These are phyloP conservation scores for Phenganax subtilis DNA, from an alignment of 92 coral and sea anemone species.

Conservation along the genomic window DNA sequence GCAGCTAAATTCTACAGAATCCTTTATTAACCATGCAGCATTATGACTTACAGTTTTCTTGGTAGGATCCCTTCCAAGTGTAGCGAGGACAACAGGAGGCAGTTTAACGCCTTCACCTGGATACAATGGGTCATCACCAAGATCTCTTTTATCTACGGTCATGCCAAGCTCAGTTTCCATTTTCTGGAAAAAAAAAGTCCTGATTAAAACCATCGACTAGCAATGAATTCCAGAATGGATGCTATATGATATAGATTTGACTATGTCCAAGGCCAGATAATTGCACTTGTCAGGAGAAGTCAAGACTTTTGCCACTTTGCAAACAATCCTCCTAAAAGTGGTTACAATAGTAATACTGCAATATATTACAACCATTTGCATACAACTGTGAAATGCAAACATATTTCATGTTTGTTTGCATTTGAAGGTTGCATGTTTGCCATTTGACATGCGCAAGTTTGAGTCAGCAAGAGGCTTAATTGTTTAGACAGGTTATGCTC, in stretches of 20 bases:
- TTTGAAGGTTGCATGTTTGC: no score
- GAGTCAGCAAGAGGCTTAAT: no score
- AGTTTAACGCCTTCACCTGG: constrained; percentile 53
- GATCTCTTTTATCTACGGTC: constrained; percentile 55
- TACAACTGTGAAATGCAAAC: no score
- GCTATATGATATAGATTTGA: not conserved
- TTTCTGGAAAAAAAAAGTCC: constrained; percentile 38
- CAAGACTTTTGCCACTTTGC: not conserved
- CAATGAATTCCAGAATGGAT: not conserved
- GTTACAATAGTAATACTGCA: not conserved
- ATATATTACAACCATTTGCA: no score
- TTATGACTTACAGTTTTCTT: constrained; percentile 74
- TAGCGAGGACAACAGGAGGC: constrained; percentile 78
- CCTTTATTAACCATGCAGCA: not conserved
- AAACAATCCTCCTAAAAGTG: not conserved
- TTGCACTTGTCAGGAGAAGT: not conserved
- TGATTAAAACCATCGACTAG: not conserved
- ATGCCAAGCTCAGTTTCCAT: constrained; percentile 53
- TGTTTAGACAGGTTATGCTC: no score
- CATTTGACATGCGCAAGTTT: no score
- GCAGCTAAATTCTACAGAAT: no score
- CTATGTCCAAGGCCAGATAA: not conserved
- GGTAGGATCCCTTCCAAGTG: constrained; percentile 72
- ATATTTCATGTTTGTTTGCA: no score
- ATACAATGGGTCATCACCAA: constrained; percentile 63